Evolutionary conservation across 1,140 invertebrate species (phyloP).

Genomic region (Euwallacea similis): DNA sequence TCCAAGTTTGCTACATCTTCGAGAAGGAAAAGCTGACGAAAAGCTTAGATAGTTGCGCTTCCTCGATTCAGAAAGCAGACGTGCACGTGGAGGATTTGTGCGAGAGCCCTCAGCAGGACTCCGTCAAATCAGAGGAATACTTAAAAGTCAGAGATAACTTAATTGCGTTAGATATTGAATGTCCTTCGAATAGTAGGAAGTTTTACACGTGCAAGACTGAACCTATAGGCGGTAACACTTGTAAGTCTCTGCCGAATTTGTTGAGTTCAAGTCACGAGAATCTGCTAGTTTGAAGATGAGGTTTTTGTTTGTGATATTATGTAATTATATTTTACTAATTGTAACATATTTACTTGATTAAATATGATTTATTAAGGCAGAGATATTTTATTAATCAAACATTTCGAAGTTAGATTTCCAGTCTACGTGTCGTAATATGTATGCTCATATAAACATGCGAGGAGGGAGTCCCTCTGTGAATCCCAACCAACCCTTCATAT

Average conservation of each 20-base stretch:
- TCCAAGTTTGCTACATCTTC: conserved; percentile 45
- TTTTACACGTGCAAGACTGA: conserved; percentile 46
- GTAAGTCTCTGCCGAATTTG: conserved; percentile 64
- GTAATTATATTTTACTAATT: conserved; percentile 1
- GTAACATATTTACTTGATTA: neutral
- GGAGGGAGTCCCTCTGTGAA: too few species aligned
- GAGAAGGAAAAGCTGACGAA: conserved; percentile 42
- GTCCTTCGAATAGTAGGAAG: conserved; percentile 42
- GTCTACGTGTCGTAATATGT: too few species aligned
- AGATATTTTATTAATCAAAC: too few species aligned
- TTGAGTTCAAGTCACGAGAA: conserved; percentile 65
- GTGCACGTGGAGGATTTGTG: conserved; percentile 46
- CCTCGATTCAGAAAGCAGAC: conserved; percentile 46
- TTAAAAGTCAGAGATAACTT: conserved; percentile 48
- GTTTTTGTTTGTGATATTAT: conserved; percentile 1
- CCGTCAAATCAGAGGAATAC: conserved; percentile 47
- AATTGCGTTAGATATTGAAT: conserved; percentile 58
- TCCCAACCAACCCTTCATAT: too few species aligned
- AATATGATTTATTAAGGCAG: neutral
- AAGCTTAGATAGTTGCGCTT: conserved; percentile 39
- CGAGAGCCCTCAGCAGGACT: conserved; percentile 38
- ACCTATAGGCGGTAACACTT: conserved; percentile 41
- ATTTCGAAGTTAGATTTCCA: too few species aligned
- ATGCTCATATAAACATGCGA: too few species aligned
- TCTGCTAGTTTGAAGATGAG: conserved; percentile 54